Conservation (phyloP, 2,797 vertebrate species). For the Odontamblyopus lacepedii region DNA sequence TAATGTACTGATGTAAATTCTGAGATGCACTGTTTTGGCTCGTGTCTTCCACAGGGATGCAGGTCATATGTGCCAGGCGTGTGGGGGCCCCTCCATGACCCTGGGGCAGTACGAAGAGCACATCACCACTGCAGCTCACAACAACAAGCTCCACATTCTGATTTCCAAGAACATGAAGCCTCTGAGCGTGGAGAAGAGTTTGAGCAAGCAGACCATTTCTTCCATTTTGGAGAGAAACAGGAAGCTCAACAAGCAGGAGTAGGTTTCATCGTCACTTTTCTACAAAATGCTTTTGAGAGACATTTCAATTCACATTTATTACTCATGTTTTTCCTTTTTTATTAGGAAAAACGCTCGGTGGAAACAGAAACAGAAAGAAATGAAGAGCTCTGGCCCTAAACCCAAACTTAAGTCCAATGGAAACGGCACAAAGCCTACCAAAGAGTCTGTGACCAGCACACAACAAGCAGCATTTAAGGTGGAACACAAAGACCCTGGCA, state of each 20-base stretch:
- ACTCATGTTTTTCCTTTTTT: slow-evolving; percentile 5
- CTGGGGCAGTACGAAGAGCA: slow-evolving; percentile 56
- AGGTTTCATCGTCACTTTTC: slow-evolving; percentile 13
- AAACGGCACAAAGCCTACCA: slow-evolving; percentile 4
- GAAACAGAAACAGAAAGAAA: slow-evolving; percentile 41
- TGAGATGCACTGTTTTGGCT: neutral
- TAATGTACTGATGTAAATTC: no score
- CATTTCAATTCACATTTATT: no score
- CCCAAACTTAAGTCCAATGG: neutral
- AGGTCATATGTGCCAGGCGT: slow-evolving; percentile 66
- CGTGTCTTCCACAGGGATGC: slow-evolving; percentile 30
- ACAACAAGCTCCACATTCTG: slow-evolving; percentile 34
- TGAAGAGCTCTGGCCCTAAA: no score
- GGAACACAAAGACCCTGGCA: slow-evolving; percentile 13
- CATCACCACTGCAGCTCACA: slow-evolving; percentile 52
- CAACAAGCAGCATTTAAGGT: slow-evolving; percentile 54
- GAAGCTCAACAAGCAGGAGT: slow-evolving; percentile 31
- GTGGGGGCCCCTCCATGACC: slow-evolving; percentile 21
- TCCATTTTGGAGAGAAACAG: slow-evolving; percentile 45
- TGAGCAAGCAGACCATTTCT: slow-evolving; percentile 2
- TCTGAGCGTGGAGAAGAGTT: neutral
- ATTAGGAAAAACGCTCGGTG: slow-evolving; percentile 33
- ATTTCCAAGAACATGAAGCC: slow-evolving; percentile 20
- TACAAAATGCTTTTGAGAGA: neutral
- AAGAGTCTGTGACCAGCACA: neutral